These are phyloP conservation scores for Formica exsecta DNA, from an alignment of 1,140 invertebrate species.

Conservation along the genomic window DNA sequence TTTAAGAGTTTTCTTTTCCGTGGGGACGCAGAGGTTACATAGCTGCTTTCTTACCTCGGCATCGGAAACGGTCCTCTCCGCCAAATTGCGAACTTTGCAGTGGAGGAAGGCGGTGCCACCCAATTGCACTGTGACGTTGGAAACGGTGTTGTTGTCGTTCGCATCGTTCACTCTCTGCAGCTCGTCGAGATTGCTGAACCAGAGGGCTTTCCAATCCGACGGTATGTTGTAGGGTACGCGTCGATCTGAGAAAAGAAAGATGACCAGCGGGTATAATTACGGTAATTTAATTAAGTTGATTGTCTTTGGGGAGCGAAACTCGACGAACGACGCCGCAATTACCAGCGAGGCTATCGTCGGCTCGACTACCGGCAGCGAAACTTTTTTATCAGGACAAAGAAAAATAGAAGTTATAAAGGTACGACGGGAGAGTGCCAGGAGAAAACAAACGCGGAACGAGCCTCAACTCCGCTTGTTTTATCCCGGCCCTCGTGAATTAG, in stretches of 20 bases:
- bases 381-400: conserved; percentile 49
- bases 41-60: conserved; percentile 81
- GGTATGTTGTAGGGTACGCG: conserved; percentile 85
- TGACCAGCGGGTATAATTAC: conserved; percentile 44
- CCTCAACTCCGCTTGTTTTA: conserved; percentile 45
- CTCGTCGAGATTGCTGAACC: conserved; percentile 89
- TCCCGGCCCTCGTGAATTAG: conserved; percentile 46
- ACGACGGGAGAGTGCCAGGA: neutral
- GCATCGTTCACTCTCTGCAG: conserved; percentile 87
- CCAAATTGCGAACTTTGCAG: conserved; percentile 91
- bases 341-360: conserved; percentile 24
- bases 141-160: conserved; percentile 90
- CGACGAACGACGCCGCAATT: conserved; percentile 54
- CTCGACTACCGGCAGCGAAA: neutral
- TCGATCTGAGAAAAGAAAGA: conserved; percentile 79
- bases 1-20: neutral
- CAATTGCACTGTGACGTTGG: conserved; percentile 93
- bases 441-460: conserved; percentile 35
- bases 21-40: neutral
- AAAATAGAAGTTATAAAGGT: conserved; percentile 57
- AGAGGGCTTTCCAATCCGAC: conserved; percentile 88
- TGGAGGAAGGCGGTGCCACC: conserved; percentile 94
- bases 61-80: conserved; percentile 89
- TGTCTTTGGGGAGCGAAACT: conserved; percentile 6
- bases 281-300: conserved; percentile 53